phyloP scores from a whole-genome alignment of 2,888 invertebrate species.

The Drosophila multiciliata region DNA sequence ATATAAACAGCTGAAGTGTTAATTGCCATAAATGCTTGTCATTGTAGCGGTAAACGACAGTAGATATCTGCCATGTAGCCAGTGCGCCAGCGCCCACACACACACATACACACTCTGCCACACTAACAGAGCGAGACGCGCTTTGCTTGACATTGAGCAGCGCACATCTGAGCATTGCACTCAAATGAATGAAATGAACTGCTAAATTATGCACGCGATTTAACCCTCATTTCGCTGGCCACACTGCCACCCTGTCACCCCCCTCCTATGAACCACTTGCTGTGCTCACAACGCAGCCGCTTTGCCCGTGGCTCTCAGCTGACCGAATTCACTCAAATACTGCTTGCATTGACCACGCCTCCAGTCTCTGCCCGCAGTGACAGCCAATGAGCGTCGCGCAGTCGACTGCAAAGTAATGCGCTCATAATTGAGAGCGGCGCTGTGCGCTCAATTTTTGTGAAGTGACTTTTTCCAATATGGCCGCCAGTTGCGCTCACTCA shows the following conservation, averaged over 20 bases:
- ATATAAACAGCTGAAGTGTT: constrained; percentile 85
- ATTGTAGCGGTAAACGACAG: constrained; percentile 85
- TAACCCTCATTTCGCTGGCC: constrained; percentile 76
- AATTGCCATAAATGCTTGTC: constrained; percentile 86
- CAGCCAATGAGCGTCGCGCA: constrained; percentile 39
- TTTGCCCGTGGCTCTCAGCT: constrained; percentile 32
- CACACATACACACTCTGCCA: constrained; percentile 10
- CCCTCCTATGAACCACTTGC: background rate
- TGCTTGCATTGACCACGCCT: constrained; percentile 57
- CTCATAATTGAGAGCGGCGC: constrained; percentile 40
- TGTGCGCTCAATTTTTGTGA: constrained; percentile 17
- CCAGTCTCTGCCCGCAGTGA: constrained; percentile 23
- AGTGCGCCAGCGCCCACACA: constrained; percentile 70
- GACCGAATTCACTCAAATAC: constrained; percentile 50
- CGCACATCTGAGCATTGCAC: constrained; percentile 71
- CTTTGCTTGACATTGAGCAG: constrained; percentile 35
- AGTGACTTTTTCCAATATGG: constrained; percentile 49
- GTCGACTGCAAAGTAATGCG: constrained; percentile 12
- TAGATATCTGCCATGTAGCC: constrained; percentile 84
- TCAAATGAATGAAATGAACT: constrained; percentile 82
- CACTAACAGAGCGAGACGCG: constrained; percentile 25
- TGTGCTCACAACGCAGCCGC: constrained; percentile 22
- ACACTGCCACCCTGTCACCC: constrained; percentile 44
- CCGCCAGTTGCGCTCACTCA: constrained; percentile 45
- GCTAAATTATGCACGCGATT: constrained; percentile 83